Evolutionary conservation across 2,888 invertebrate species (phyloP).

Genomic region (Nemotelus pantherinus): DNA sequence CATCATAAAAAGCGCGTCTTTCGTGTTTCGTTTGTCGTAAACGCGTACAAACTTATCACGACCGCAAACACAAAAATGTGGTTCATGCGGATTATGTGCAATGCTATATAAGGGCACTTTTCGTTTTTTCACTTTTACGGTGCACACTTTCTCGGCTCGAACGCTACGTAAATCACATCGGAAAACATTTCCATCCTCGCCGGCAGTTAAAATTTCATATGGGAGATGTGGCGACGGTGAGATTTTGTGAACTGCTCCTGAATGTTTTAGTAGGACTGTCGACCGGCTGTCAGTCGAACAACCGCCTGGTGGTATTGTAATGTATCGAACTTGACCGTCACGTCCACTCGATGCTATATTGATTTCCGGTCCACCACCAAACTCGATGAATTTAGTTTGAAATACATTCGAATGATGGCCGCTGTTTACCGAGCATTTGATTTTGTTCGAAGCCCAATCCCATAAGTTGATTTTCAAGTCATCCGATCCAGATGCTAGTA

Average conservation of each 20-base stretch:
- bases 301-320: conserved; percentile 69
- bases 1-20: conserved; percentile 69
- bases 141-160: conserved; percentile 64
- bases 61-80: conserved; percentile 86
- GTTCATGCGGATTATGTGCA: conserved; percentile 81
- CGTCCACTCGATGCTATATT: conserved; percentile 89
- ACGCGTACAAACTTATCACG: conserved; percentile 80
- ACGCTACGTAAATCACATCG: conserved; percentile 81
- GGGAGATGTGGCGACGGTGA: conserved; percentile 80
- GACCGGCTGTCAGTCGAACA: conserved; percentile 58
- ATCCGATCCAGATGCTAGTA: conserved; percentile 90
- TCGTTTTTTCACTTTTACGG: conserved; percentile 68
- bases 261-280: conserved; percentile 73
- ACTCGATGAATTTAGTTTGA: conserved; percentile 87
- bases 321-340: conserved; percentile 83
- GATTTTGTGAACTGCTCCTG: conserved; percentile 86
- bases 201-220: conserved; percentile 82
- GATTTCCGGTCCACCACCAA: conserved; percentile 68
- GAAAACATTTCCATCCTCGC: conserved; percentile 86
- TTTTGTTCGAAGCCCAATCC: conserved; percentile 85
- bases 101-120: conserved; percentile 88
- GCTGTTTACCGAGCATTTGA: conserved; percentile 75
- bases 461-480: conserved; percentile 87
- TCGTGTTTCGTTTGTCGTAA: conserved; percentile 75
- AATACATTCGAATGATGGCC: conserved; percentile 91